Conservation (phyloP, 2,797 vertebrate species). For the Lophotriccus pileatus region DNA sequence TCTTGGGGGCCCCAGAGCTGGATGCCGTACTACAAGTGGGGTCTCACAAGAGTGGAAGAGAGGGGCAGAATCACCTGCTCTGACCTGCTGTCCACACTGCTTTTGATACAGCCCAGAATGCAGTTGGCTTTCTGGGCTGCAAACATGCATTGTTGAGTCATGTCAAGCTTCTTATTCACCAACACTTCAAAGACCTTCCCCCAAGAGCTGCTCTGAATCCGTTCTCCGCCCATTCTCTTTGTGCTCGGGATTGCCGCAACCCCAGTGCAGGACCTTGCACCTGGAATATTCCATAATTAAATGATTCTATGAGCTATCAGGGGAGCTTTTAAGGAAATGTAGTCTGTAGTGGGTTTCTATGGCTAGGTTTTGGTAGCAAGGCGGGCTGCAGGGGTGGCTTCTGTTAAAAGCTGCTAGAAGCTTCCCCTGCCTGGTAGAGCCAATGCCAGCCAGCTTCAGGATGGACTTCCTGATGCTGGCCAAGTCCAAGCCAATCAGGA, state of each 20-base stretch:
- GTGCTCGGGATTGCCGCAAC: not conserved
- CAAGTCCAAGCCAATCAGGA: too few species aligned
- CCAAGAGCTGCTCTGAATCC: not conserved
- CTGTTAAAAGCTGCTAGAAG: too few species aligned
- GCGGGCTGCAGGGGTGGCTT: too few species aligned
- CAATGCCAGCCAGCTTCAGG: too few species aligned
- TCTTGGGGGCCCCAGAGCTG: not conserved
- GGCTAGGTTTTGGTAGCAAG: too few species aligned
- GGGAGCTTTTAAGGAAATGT: not conserved
- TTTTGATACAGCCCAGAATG: not conserved
- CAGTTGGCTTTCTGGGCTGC: not conserved
- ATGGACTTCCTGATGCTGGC: too few species aligned
- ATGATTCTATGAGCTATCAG: not conserved
- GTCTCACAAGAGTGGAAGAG: not conserved
- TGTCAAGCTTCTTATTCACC: not conserved
- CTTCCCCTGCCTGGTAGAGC: too few species aligned
- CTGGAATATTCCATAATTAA: not conserved
- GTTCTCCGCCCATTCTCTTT: not conserved
- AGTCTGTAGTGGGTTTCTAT: not conserved
- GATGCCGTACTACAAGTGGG: not conserved
- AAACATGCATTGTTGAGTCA: not conserved
- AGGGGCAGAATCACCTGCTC: not conserved
- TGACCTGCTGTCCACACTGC: not conserved
- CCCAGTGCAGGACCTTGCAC: not conserved
- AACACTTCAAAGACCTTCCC: not conserved